Evolutionary conservation across 1,140 invertebrate species (phyloP).

Genomic region (Hirudo medicinalis): DNA sequence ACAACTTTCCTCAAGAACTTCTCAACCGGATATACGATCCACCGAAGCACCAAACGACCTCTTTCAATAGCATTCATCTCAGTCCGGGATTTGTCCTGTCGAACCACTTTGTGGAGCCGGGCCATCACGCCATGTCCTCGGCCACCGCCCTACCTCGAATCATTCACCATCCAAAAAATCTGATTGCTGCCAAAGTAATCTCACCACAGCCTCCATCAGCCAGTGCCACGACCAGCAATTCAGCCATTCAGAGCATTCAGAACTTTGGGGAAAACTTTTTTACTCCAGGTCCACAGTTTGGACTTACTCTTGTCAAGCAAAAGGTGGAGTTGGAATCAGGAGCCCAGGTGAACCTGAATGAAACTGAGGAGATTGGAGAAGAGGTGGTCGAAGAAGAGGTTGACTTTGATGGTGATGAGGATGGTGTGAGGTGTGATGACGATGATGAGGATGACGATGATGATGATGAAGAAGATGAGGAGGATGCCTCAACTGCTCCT

Average conservation of each 20-base stretch:
- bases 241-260: slow-evolving; percentile 1
- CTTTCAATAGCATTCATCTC: too few relatives aligned
- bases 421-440: not conserved
- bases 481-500: not conserved
- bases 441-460: slow-evolving; percentile 2
- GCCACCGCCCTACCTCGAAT: not conserved
- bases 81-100: not conserved
- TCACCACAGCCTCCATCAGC: not conserved
- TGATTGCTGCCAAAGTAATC: not conserved
- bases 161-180: not conserved
- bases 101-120: not conserved
- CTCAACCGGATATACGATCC: not conserved
- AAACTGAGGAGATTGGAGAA: not conserved
- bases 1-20: slow-evolving; percentile 2
- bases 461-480: not conserved
- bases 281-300: not conserved
- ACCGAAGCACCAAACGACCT: not conserved
- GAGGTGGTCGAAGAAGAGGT: not conserved
- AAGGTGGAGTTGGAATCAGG: too few relatives aligned
- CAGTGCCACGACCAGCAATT: not conserved
- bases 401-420: not conserved
- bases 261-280: slow-evolving; percentile 1
- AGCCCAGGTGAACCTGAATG: not conserved
- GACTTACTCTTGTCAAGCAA: too few relatives aligned
- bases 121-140: not conserved